Conservation (phyloP, 2,797 vertebrate genomes). For the Labroides dimidiatus region DNA sequence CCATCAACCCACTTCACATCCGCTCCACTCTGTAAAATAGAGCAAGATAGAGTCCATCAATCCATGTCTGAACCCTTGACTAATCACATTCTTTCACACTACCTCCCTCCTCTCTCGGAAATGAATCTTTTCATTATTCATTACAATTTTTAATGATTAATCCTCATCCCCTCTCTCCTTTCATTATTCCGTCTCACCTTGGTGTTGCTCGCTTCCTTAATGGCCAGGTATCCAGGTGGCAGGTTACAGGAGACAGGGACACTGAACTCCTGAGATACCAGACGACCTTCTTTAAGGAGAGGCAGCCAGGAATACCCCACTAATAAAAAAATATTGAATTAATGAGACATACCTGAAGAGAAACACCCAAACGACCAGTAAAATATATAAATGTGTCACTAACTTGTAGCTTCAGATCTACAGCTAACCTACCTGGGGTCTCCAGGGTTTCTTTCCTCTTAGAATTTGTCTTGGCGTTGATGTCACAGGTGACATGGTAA, state of each 20-base stretch:
- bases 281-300: constrained; percentile 90
- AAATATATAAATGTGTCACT: background rate
- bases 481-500: constrained; percentile 98
- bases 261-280: constrained; percentile 92
- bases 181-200: constrained; percentile 83
- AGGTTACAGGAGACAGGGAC: constrained; percentile 91
- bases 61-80: background rate
- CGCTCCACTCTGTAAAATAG: constrained; percentile 80
- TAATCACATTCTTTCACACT: background rate
- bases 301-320: constrained; percentile 98
- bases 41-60: background rate
- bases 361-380: background rate
- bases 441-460: constrained; percentile 98
- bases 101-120: background rate
- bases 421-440: constrained; percentile 88
- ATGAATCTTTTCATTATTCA: constrained; percentile 8
- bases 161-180: background rate
- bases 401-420: background rate
- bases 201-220: constrained; percentile 88
- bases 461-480: constrained; percentile 96
- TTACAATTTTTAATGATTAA: constrained; percentile 10
- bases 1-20: constrained; percentile 97
- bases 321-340: constrained; percentile 48
- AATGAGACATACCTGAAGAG: constrained; percentile 1
- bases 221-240: constrained; percentile 90